These are phyloP conservation scores for Lithobius niger DNA, from an alignment of 1,140 invertebrate genomes.

Conservation along the genomic window DNA sequence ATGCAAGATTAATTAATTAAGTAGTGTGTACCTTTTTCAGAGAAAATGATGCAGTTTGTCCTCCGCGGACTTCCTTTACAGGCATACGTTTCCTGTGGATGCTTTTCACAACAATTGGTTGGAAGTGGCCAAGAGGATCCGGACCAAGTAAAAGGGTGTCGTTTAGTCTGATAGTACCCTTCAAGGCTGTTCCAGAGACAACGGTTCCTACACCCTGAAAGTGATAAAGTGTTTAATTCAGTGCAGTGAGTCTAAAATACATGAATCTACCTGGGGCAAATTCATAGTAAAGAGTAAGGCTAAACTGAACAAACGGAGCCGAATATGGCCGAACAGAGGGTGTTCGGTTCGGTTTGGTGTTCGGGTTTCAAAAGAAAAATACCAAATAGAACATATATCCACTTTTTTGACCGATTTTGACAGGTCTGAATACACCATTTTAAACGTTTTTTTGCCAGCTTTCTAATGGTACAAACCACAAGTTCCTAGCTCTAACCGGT, in stretches of 20 bases:
- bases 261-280: slow-evolving; percentile 16
- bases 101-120: slow-evolving; percentile 82
- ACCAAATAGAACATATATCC: no score
- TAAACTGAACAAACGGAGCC: no score
- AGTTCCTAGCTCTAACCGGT: no score
- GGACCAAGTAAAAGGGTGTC: slow-evolving; percentile 88
- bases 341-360: no score
- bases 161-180: slow-evolving; percentile 81
- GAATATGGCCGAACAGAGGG: no score
- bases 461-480: no score
- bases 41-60: slow-evolving; percentile 98
- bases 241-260: slow-evolving; percentile 12
- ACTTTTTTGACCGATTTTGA: no score
- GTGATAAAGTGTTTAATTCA: no score
- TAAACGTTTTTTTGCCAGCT: no score
- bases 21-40: slow-evolving; percentile 66
- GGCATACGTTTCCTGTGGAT: slow-evolving; percentile 97
- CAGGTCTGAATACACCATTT: no score
- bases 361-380: no score
- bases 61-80: slow-evolving; percentile 83
- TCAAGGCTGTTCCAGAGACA: slow-evolving; percentile 86
- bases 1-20: no score
- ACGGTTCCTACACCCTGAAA: slow-evolving; percentile 92
- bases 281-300: background rate
- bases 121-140: slow-evolving; percentile 85